A percentile compares a stretch with the other conserved stretches of the same genome.
These are phyloP conservation scores for Hoplostethus atlanticus DNA, from an alignment of 2,797 vertebrate species.

Conservation along the genomic window DNA sequence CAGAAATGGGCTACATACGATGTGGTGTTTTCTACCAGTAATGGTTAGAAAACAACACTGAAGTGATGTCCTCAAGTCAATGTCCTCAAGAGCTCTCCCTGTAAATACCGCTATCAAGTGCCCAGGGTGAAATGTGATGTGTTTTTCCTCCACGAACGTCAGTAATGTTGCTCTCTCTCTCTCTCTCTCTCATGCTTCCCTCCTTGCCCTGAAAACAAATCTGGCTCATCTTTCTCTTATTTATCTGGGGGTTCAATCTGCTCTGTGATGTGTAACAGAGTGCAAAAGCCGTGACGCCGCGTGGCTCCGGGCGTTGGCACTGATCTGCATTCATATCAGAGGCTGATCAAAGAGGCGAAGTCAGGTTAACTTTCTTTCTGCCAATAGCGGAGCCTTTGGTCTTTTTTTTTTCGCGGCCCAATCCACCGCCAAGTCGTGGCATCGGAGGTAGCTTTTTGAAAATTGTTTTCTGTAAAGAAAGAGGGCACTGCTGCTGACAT, in stretches of 20 bases:
- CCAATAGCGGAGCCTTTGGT: slow-evolving; percentile 10
- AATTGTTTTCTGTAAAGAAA: slow-evolving; percentile 54
- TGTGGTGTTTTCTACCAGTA: slow-evolving; percentile 4
- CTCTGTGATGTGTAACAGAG: slow-evolving; percentile 62
- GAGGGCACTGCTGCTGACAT: slow-evolving; percentile 63
- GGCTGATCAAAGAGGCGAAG: slow-evolving; percentile 58
- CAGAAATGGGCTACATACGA: not conserved
- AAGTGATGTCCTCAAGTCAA: slow-evolving; percentile 24
- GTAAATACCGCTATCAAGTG: slow-evolving; percentile 43
- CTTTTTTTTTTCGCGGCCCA: not conserved
- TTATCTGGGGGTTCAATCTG: slow-evolving; percentile 55
- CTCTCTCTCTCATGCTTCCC: slow-evolving; percentile 40
- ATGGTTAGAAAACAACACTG: slow-evolving; percentile 4
- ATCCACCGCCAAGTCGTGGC: slow-evolving; percentile 12
- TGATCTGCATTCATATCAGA: slow-evolving; percentile 54
- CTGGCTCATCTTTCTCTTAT: slow-evolving; percentile 36
- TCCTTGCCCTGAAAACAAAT: slow-evolving; percentile 63
- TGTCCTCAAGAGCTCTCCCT: slow-evolving; percentile 18
- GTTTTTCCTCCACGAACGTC: slow-evolving; percentile 54
- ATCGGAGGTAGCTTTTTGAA: slow-evolving; percentile 41
- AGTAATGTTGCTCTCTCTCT: slow-evolving; percentile 49
- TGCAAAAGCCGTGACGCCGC: slow-evolving; percentile 49
- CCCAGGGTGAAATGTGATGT: slow-evolving; percentile 46
- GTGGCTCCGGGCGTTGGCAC: slow-evolving; percentile 62
- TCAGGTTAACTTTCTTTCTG: slow-evolving; percentile 42